Percentiles rank a stretch among this genome's conserved stretches.
phyloP scores from a whole-genome alignment of 2,113 vertebrate species.

The Mobula hypostoma region DNA sequence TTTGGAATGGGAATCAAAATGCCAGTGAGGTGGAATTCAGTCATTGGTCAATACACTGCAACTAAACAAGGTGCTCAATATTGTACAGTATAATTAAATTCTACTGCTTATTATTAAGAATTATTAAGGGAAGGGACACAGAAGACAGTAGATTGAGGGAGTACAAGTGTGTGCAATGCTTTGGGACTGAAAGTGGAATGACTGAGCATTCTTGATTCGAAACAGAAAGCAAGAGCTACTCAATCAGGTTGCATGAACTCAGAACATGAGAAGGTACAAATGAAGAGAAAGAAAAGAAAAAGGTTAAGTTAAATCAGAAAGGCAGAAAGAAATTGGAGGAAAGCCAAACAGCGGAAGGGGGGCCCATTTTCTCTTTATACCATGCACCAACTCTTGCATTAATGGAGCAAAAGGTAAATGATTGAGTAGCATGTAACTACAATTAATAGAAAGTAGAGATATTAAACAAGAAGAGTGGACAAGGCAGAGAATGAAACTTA shows the following conservation, averaged over 20 bases:
- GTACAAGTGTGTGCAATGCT: background rate
- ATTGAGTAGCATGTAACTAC: background rate
- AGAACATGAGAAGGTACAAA: background rate
- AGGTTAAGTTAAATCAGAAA: background rate
- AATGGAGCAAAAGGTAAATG: background rate
- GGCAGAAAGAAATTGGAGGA: background rate
- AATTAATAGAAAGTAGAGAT: background rate
- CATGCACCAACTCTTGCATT: background rate
- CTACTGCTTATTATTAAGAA: background rate
- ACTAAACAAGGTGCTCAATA: background rate
- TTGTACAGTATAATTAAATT: background rate
- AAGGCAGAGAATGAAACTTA: background rate
- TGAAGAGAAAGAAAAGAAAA: background rate
- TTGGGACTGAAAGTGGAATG: background rate
- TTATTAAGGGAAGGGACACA: background rate
- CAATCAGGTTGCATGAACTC: background rate
- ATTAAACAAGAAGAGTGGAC: background rate
- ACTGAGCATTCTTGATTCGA: background rate
- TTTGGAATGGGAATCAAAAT: background rate
- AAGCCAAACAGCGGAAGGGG: background rate
- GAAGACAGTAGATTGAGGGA: background rate
- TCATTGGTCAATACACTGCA: background rate
- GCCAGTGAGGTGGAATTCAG: background rate
- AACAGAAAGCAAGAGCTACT: background rate
- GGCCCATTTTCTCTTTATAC: background rate